These are phyloP conservation scores for Poecilia wingei DNA, from an alignment of 2,797 vertebrate species.

Conservation along the genomic window DNA sequence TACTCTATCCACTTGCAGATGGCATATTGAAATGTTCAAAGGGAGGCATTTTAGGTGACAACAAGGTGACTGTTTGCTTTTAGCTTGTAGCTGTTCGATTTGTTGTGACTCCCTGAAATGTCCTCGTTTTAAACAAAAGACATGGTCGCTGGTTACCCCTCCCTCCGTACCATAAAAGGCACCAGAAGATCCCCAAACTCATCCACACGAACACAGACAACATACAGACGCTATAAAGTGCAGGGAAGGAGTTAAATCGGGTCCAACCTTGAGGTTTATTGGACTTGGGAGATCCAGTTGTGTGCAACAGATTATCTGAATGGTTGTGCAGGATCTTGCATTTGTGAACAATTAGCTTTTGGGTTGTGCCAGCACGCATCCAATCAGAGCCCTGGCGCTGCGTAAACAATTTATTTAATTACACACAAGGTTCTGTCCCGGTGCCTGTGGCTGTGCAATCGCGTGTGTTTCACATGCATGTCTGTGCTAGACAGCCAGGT, in stretches of 20 bases:
- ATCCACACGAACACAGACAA: background rate
- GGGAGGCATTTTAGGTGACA: background rate
- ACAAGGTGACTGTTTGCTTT: background rate
- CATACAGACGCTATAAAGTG: background rate
- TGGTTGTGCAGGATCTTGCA: constrained; percentile 32
- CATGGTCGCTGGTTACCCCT: background rate
- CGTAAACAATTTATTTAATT: constrained; percentile 20
- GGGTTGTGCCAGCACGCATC: constrained; percentile 24
- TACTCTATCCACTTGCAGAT: background rate
- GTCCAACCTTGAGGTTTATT: background rate
- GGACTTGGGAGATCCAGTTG: constrained; percentile 13
- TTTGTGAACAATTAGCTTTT: constrained; percentile 55
- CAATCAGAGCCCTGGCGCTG: constrained; percentile 34
- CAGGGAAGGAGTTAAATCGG: background rate
- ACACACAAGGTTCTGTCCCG: constrained; percentile 8
- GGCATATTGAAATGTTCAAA: background rate
- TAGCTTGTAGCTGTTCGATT: background rate
- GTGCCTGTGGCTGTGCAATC: background rate
- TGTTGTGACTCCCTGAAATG: background rate
- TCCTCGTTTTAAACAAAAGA: background rate
- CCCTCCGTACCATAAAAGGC: background rate
- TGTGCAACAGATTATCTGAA: constrained; percentile 42
- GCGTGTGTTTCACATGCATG: background rate
- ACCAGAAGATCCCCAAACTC: background rate
- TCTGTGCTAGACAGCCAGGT: constrained; percentile 12